Conservation (phyloP, 2,797 vertebrate genomes). For the Crax fasciolata region DNA sequence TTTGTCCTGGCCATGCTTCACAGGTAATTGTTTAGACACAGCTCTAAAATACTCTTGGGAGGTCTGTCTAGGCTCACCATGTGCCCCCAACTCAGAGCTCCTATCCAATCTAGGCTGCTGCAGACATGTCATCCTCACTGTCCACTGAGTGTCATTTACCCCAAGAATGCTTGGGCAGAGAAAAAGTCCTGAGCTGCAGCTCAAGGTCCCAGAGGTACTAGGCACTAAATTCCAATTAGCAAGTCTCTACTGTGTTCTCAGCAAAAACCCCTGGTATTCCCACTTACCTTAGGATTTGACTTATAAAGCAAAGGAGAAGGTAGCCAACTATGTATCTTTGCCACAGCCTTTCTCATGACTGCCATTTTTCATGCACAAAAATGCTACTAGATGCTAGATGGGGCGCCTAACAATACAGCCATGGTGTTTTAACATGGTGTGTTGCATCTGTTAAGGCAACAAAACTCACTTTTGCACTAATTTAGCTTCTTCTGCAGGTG, state of each 20-base stretch:
- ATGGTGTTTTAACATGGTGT: background rate
- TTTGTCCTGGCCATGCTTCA: background rate
- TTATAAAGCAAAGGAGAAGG: background rate
- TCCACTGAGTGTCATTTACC: background rate
- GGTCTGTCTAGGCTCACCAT: background rate
- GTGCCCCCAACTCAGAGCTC: background rate
- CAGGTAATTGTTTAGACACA: background rate
- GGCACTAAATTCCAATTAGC: background rate
- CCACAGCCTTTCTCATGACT: background rate
- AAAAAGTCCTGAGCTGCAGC: background rate
- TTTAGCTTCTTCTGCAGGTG: background rate
- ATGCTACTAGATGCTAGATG: fast-evolving
- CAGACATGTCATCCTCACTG: background rate
- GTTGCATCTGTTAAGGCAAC: background rate
- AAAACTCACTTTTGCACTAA: background rate
- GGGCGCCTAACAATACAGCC: background rate
- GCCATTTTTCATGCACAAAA: background rate
- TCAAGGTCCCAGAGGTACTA: fast-evolving
- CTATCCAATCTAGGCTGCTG: background rate
- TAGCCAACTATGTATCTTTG: background rate
- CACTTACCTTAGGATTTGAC: background rate
- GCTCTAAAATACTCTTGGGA: background rate
- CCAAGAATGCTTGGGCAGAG: background rate
- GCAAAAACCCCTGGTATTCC: background rate
- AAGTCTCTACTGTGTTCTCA: background rate